These are phyloP conservation scores for Theristus sp. DNA, from an alignment of 2,888 invertebrate species.

Conservation along the genomic window DNA sequence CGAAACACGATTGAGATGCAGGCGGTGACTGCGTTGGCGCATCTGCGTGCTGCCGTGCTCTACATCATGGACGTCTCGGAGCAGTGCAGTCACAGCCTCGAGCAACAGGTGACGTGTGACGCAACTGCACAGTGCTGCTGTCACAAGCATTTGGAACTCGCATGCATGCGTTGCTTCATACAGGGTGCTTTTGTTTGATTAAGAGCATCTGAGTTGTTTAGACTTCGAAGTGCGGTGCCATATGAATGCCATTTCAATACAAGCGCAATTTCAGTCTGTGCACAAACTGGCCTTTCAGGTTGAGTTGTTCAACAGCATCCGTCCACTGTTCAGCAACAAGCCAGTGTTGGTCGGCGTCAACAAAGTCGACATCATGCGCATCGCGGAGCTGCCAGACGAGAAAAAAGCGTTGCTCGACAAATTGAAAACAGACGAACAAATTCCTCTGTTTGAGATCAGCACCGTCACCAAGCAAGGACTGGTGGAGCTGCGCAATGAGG, in stretches of 20 bases:
- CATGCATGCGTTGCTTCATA: too few species aligned
- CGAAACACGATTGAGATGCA: conserved; percentile 72
- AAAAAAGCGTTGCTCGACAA: conserved; percentile 43
- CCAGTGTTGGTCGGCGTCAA: conserved; percentile 78
- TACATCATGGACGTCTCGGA: conserved; percentile 88
- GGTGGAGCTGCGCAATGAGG: conserved; percentile 51
- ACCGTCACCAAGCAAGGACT: conserved; percentile 77
- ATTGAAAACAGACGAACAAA: conserved; percentile 30
- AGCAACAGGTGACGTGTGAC: conserved; percentile 53
- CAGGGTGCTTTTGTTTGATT: too few species aligned
- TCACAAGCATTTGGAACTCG: neutral
- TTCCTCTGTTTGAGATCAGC: conserved; percentile 72
- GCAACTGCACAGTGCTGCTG: neutral
- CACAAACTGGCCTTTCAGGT: conserved; percentile 29
- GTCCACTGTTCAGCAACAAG: conserved; percentile 86
- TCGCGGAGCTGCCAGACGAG: conserved; percentile 54
- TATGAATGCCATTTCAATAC: neutral
- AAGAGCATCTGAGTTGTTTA: too few species aligned
- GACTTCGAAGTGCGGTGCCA: too few species aligned
- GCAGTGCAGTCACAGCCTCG: conserved; percentile 83
- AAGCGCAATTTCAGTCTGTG: too few species aligned
- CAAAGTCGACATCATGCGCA: conserved; percentile 64
- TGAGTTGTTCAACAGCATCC: conserved; percentile 37
- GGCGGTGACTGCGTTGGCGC: conserved; percentile 90
- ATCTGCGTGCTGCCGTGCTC: conserved; percentile 74